Evolutionary conservation across 2,113 vertebrate species (phyloP).

Genomic region (Bufo gargarizans): DNA sequence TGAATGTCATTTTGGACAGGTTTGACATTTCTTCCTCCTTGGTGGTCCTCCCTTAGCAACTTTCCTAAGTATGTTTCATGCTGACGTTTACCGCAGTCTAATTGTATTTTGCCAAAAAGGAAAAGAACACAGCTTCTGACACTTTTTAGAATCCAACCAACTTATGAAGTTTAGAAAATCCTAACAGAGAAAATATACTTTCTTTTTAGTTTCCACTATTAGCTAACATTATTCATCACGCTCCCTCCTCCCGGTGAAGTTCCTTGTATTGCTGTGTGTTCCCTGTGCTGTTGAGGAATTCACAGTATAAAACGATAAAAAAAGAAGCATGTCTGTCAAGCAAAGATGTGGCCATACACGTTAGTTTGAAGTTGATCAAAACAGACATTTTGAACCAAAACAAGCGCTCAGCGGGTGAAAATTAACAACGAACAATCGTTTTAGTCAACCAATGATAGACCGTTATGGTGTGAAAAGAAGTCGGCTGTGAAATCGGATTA

Average conservation of each 20-base stretch:
- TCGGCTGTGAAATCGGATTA: no score
- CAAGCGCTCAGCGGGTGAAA: no score
- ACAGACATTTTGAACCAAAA: no score
- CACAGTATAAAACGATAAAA: not conserved
- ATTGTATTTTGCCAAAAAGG: conserved; percentile 80
- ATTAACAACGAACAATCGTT: no score
- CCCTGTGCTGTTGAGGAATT: conserved; percentile 16
- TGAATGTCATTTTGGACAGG: conserved; percentile 78
- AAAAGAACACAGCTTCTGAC: conserved; percentile 73
- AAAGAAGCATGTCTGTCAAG: not conserved
- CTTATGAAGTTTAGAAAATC: conserved; percentile 36
- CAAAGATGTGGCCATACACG: not conserved
- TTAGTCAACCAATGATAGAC: no score
- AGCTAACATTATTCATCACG: conserved; percentile 65
- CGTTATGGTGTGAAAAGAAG: no score
- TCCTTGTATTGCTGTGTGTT: conserved; percentile 25
- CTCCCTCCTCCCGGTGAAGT: conserved; percentile 10
- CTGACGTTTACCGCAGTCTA: conserved; percentile 80
- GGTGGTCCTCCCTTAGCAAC: conserved; percentile 77
- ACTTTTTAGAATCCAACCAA: conserved; percentile 68
- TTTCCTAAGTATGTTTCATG: conserved; percentile 81
- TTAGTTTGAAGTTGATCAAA: no score
- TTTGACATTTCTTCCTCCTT: conserved; percentile 77
- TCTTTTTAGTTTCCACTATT: conserved; percentile 42
- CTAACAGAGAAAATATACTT: conserved; percentile 30